A percentile compares a stretch with the other conserved stretches of the same genome.
These are phyloP conservation scores for Aix galericulata DNA, from an alignment of 2,113 vertebrate genomes.

Conservation along the genomic window DNA sequence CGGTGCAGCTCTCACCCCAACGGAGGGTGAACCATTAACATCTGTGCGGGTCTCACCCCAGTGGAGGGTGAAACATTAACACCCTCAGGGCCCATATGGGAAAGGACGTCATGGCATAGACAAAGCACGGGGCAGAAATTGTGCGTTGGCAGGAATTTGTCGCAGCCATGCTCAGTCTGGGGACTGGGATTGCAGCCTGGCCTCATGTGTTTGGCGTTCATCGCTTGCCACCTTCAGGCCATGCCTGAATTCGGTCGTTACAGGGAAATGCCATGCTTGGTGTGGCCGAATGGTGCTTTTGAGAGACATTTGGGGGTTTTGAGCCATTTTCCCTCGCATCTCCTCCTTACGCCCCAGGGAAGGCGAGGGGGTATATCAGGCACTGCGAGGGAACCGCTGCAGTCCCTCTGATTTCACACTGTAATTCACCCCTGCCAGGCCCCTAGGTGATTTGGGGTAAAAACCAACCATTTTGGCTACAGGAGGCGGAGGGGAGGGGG, in stretches of 20 bases:
- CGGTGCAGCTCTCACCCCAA: rapidly evolving
- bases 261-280: rapidly evolving
- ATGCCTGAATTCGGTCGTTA: not conserved
- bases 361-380: rapidly evolving
- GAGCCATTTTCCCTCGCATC: not conserved
- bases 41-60: rapidly evolving
- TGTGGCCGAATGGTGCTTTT: rapidly evolving
- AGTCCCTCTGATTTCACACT: rapidly evolving
- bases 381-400: too few relatives aligned
- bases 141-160: not conserved
- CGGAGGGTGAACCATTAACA: not conserved
- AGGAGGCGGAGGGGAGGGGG: rapidly evolving
- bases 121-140: rapidly evolving
- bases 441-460: too few relatives aligned
- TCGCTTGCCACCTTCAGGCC: conserved; percentile 77
- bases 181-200: not conserved
- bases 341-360: rapidly evolving
- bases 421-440: rapidly evolving
- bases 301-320: rapidly evolving
- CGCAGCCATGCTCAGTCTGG: not conserved
- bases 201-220: not conserved
- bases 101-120: rapidly evolving
- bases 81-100: rapidly evolving
- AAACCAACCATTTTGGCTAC: rapidly evolving
- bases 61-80: not conserved